Base-by-base conservation (phyloP, 2,797 vertebrate genomes). In the Picus viridis region DNA sequence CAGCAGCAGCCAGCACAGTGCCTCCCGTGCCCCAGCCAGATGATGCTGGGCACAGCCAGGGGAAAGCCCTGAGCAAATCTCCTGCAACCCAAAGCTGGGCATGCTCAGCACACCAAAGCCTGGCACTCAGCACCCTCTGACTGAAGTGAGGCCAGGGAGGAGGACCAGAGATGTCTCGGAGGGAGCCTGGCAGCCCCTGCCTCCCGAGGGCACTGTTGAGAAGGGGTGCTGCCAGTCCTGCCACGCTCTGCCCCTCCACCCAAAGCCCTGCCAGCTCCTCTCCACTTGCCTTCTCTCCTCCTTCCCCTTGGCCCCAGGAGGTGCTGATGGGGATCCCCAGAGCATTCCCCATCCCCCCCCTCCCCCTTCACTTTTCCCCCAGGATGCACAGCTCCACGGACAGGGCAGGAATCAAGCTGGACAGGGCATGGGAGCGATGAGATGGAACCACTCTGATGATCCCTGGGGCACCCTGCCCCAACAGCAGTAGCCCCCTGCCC, bases 341-440 rank as follows among this genome's bases (percentile, higher is more conserved):
- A 7, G 29, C 51, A 34, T 30, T 5, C 12, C 8, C 23, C 59
- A 29, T 30, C 22, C 3, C 18, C 18, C 36, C 8, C 6, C 32
- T 16, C 12, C 13, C 4, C 20, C 54, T 47, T 47, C 3, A 0
- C 16, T 41, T 39, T 54, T 10, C 10, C 11, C 7, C 20, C 27
- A 2, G 53, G 43, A 58, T 4, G 5, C 10, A 16, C n/a, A 68
- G 53, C n/a, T 68, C 54, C 7, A 1, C 9, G 47, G 36, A 36
- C 2, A 0, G 36, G 2, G 8, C 57, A 29, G 30, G 45, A 43
- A 62, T 63, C 3, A 8, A 12, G 16, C 47, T 32, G 2, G 34
- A 11, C 24, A 29, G 18, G 47, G 5, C 36, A 36, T 0, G 0
- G 30, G 24, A 24, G 9, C 1, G 0, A 67, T 30, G 62, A 1